Conservation (phyloP, 2,113 vertebrate species). For the Saccopteryx bilineata region DNA sequence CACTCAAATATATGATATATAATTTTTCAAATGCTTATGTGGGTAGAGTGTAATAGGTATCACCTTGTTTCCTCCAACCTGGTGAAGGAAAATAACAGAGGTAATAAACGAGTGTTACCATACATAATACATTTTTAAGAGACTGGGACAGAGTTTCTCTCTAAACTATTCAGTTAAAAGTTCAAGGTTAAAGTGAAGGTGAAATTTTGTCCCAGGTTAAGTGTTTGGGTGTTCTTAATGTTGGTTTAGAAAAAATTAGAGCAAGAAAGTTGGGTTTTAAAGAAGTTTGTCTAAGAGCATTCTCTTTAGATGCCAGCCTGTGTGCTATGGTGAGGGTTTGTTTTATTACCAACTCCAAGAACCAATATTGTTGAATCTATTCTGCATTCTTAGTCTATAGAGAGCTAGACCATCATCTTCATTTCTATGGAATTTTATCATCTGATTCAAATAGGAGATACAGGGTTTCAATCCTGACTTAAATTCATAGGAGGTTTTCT, state of each 20-base stretch:
- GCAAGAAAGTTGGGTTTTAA: neutral
- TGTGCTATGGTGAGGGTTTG: neutral
- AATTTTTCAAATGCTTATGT: neutral
- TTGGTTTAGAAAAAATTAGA: neutral
- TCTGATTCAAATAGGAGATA: conserved; percentile 8
- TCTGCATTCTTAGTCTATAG: neutral
- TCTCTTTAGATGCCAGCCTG: neutral
- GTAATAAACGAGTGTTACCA: neutral
- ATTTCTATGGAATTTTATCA: neutral
- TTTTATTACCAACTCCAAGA: neutral
- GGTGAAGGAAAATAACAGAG: neutral
- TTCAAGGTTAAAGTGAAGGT: conserved; percentile 14
- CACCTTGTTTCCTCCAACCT: neutral
- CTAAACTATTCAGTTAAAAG: neutral
- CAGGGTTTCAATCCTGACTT: neutral
- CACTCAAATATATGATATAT: neutral
- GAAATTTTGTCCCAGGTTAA: neutral
- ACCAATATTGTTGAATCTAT: neutral
- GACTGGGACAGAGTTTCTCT: neutral
- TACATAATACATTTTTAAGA: neutral
- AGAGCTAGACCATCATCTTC: neutral
- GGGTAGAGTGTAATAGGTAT: neutral
- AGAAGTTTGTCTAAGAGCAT: neutral
- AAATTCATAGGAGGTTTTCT: neutral
- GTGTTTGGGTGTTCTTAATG: neutral